Conservation (phyloP, 2,113 vertebrate species). For the Hassar affinis region DNA sequence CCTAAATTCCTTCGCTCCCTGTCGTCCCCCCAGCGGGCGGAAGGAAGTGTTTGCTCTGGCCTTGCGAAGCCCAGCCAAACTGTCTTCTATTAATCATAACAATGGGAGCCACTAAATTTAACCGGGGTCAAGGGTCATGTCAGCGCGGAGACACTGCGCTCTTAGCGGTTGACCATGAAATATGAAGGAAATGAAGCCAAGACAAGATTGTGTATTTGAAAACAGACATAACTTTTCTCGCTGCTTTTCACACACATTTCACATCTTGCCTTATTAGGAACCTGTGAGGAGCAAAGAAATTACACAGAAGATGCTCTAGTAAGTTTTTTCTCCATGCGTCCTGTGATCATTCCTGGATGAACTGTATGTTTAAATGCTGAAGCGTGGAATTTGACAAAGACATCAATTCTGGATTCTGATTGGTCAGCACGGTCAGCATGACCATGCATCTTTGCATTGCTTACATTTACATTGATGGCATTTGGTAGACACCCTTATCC, state of each 20-base stretch:
- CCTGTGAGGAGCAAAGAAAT: not conserved
- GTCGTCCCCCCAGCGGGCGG: slow-evolving; percentile 23
- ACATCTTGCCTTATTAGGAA: not conserved
- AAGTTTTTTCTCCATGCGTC: not conserved
- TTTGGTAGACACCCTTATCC: too few relatives aligned
- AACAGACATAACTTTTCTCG: not conserved
- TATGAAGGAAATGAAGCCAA: not conserved
- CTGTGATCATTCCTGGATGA: not conserved
- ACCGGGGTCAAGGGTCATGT: slow-evolving; percentile 44
- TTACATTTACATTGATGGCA: too few relatives aligned
- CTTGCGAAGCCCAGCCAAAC: slow-evolving; percentile 43
- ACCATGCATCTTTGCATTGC: too few relatives aligned
- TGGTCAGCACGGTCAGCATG: not conserved
- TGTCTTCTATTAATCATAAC: slow-evolving; percentile 58
- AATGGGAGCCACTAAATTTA: slow-evolving; percentile 59
- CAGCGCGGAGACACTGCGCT: slow-evolving; percentile 25
- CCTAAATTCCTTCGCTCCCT: slow-evolving; percentile 52
- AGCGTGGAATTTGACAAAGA: not conserved
- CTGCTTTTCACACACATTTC: not conserved
- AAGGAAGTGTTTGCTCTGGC: slow-evolving; percentile 56
- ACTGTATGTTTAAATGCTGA: not conserved
- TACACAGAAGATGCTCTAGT: too few relatives aligned
- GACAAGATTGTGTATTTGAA: slow-evolving; percentile 1
- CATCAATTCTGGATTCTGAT: not conserved
- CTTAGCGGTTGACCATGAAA: not conserved